phyloP scores from a whole-genome alignment of 2,888 invertebrate species.

The Sericinus montela region DNA sequence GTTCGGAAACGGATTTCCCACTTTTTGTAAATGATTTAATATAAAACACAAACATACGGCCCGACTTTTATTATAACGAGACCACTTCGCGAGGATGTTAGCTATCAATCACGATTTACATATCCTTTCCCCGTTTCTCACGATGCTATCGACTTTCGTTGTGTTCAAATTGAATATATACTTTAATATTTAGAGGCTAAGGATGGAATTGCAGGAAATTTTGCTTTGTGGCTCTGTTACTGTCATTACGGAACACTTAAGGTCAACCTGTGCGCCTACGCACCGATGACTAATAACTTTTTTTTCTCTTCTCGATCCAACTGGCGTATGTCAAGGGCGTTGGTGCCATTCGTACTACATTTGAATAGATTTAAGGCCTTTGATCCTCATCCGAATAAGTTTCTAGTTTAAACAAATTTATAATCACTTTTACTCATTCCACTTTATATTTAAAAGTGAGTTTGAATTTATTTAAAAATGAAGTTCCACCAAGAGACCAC shows the following conservation, averaged over 20 bases:
- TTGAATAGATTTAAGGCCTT: conserved; percentile 20
- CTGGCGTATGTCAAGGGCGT: conserved; percentile 35
- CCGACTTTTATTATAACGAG: neutral
- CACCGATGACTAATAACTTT: conserved; percentile 18
- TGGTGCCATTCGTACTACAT: conserved; percentile 16
- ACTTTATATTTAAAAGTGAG: too few species aligned
- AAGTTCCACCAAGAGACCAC: too few species aligned
- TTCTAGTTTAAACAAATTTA: too few species aligned
- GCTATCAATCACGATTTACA: conserved; percentile 50
- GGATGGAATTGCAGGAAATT: neutral
- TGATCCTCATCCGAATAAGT: neutral
- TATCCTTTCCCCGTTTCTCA: conserved; percentile 34
- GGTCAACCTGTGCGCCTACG: conserved; percentile 20
- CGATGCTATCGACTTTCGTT: conserved; percentile 17
- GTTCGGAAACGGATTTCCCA: conserved; percentile 11
- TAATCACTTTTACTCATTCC: too few species aligned
- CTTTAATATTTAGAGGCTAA: neutral
- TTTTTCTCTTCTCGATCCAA: conserved; percentile 33
- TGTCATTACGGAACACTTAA: conserved; percentile 2
- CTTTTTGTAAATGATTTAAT: conserved; percentile 5
- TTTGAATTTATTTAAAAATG: too few species aligned
- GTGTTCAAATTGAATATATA: neutral
- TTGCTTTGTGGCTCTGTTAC: neutral
- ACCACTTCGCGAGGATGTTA: conserved; percentile 36
- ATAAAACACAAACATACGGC: neutral